A percentile compares a stretch with the other conserved stretches of the same genome.
Conservation (phyloP, 2,888 invertebrate species). For the Ganaspis brasiliensis region DNA sequence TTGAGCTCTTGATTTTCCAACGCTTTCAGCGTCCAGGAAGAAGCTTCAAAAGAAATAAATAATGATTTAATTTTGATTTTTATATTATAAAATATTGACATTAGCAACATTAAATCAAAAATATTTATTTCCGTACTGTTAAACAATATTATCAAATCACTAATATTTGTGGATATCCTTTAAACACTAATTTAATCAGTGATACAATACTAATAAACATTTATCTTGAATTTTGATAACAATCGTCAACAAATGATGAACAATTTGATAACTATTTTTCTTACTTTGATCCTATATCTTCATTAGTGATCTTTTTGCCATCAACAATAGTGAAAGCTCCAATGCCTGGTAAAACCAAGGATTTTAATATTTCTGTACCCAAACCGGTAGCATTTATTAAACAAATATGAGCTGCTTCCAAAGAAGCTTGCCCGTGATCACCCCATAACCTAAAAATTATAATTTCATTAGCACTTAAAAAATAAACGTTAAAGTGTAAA, state of each 20-base stretch:
- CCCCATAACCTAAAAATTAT: slow-evolving; percentile 92
- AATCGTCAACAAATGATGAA: too few relatives aligned
- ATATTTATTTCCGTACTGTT: too few relatives aligned
- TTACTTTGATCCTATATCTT: slow-evolving; percentile 97
- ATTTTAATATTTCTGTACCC: slow-evolving; percentile 97
- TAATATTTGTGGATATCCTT: too few relatives aligned
- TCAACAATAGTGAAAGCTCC: slow-evolving; percentile 96
- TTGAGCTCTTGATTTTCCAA: slow-evolving; percentile 92
- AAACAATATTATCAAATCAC: too few relatives aligned
- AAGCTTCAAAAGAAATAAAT: slow-evolving; percentile 84
- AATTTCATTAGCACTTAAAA: background rate
- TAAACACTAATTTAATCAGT: too few relatives aligned
- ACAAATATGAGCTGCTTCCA: slow-evolving; percentile 95
- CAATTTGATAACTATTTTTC: slow-evolving; percentile 53
- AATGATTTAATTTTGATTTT: too few relatives aligned
- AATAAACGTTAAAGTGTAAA: too few relatives aligned
- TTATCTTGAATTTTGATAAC: background rate
- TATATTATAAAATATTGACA: too few relatives aligned
- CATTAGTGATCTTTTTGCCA: slow-evolving; percentile 91
- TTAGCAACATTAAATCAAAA: too few relatives aligned
- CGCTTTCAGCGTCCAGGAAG: slow-evolving; percentile 91
- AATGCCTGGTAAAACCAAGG: slow-evolving; percentile 96
- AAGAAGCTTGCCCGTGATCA: slow-evolving; percentile 95
- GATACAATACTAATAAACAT: too few relatives aligned
- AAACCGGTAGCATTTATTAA: slow-evolving; percentile 95